A percentile compares a stretch with the other conserved stretches of the same genome.
phyloP scores from a whole-genome alignment of 2,888 invertebrate species.

The Apoda limacodes region DNA sequence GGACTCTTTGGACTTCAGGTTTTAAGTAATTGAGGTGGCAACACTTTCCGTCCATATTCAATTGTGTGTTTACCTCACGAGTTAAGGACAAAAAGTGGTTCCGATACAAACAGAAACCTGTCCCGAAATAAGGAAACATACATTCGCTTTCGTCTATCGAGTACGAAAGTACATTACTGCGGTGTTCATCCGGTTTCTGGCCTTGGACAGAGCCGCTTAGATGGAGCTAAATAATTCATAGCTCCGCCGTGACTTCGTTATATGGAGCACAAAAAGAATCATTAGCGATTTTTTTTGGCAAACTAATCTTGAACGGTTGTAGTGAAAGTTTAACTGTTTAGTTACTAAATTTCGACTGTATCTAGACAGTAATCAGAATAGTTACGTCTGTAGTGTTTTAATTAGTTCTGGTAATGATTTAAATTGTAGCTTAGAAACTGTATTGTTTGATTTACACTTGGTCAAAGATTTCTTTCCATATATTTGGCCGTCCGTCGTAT shows the following conservation, averaged over 20 bases:
- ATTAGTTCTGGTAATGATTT: no score
- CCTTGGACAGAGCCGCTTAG: constrained; percentile 44
- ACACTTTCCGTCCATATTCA: no score
- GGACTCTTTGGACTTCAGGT: no score
- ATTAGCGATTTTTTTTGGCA: constrained; percentile 39
- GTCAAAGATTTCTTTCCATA: no score
- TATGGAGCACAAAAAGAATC: constrained; percentile 43
- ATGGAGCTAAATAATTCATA: constrained; percentile 34
- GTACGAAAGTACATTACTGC: constrained; percentile 54
- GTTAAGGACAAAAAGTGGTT: constrained; percentile 62
- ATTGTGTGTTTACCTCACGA: no score
- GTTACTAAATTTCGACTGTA: constrained; percentile 23
- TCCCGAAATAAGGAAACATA: constrained; percentile 48
- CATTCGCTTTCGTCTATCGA: constrained; percentile 60
- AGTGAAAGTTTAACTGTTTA: constrained; percentile 48
- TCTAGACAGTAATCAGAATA: no score
- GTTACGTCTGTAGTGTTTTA: no score
- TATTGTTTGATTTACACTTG: no score
- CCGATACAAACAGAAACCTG: constrained; percentile 56
- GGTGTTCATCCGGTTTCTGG: constrained; percentile 45
- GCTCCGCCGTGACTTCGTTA: constrained; percentile 38
- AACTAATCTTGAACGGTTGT: constrained; percentile 37
- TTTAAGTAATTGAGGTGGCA: no score
- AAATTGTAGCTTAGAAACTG: no score
- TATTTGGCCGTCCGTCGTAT: no score